These are phyloP conservation scores for Idris sp. DNA, from an alignment of 1,140 invertebrate species.

Conservation along the genomic window DNA sequence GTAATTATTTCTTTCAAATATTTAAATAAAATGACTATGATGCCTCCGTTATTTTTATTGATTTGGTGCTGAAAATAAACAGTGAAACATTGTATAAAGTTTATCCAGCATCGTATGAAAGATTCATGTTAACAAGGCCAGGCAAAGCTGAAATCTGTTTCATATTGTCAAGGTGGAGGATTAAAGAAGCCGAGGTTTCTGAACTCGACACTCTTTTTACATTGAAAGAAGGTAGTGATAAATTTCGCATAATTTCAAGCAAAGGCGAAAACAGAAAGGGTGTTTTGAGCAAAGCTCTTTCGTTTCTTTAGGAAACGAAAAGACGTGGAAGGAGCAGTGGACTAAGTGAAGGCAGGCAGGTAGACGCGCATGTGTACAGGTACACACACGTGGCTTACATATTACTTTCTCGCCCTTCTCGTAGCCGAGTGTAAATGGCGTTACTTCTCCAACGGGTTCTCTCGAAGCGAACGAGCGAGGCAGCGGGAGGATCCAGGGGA, in stretches of 20 bases:
- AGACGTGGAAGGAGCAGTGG: conserved; percentile 31
- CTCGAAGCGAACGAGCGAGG: conserved; percentile 18
- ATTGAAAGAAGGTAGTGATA: conserved; percentile 34
- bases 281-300: conserved; percentile 47
- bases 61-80: no score
- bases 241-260: conserved; percentile 49
- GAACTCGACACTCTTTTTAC: conserved; percentile 21
- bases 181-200: conserved; percentile 12
- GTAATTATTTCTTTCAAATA: no score
- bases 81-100: no score
- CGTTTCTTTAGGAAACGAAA: conserved; percentile 55
- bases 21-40: no score
- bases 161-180: conserved; percentile 2
- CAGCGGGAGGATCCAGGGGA: conserved; percentile 54
- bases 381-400: conserved; percentile 55
- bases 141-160: conserved; percentile 23
- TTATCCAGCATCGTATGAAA: neutral
- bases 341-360: conserved; percentile 26
- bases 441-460: conserved; percentile 58
- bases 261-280: conserved; percentile 27
- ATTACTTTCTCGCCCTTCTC: conserved; percentile 64
- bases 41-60: no score
- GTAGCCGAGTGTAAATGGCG: conserved; percentile 62
- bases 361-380: conserved; percentile 46
- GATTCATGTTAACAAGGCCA: conserved; percentile 3